Evolutionary conservation across 2,797 vertebrate genomes (phyloP).

Genomic region (Helicolenus hilgendorfi): DNA sequence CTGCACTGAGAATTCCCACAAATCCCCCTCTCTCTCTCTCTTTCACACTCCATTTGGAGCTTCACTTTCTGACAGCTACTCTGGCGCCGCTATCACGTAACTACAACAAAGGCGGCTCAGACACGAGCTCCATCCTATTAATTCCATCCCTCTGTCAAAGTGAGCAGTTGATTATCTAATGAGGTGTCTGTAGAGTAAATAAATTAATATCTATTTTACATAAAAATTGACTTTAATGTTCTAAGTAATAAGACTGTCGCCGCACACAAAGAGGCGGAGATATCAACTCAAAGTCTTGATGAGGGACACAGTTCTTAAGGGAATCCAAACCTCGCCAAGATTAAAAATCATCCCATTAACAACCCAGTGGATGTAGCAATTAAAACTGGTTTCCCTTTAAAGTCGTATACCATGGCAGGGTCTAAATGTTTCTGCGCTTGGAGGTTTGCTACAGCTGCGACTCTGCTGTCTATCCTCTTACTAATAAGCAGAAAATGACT

Average conservation of each 20-base stretch:
- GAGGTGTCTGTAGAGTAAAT: conserved; percentile 56
- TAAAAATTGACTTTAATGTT: conserved; percentile 31
- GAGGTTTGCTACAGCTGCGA: not conserved
- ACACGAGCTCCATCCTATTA: conserved; percentile 16
- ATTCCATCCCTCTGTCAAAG: conserved; percentile 50
- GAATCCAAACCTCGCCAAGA: conserved; percentile 23
- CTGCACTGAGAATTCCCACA: conserved; percentile 30
- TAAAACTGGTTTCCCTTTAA: conserved; percentile 44
- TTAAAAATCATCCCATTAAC: conserved; percentile 29
- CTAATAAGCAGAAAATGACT: conserved; percentile 60
- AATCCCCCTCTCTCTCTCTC: conserved; percentile 8
- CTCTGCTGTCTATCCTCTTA: conserved; percentile 14
- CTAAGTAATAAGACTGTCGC: conserved; percentile 7
- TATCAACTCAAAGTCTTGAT: not conserved
- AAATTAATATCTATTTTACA: conserved; percentile 50
- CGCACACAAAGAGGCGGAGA: conserved; percentile 4
- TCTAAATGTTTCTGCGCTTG: conserved; percentile 10
- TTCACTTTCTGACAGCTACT: conserved; percentile 11
- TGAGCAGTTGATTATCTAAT: conserved; percentile 62
- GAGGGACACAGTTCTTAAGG: conserved; percentile 12
- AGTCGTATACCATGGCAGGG: not conserved
- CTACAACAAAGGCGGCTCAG: conserved; percentile 42
- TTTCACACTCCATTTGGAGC: conserved; percentile 16
- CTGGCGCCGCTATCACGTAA: conserved; percentile 16
- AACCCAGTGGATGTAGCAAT: conserved; percentile 24